These are phyloP conservation scores for Telenomus remus DNA, from an alignment of 1,140 invertebrate genomes.

Conservation along the genomic window DNA sequence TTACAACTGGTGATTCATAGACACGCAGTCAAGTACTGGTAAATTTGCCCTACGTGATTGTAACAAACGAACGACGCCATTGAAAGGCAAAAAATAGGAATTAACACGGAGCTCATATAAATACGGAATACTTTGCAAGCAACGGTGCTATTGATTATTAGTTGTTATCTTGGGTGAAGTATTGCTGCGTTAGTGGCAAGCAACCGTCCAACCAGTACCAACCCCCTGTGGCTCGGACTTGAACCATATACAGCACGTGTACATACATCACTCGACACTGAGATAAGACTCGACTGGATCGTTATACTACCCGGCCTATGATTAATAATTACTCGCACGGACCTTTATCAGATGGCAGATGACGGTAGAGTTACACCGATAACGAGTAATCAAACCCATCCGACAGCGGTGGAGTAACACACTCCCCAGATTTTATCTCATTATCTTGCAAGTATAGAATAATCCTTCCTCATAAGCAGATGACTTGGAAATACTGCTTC, in stretches of 20 bases:
- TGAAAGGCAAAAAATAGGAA: conserved; percentile 43
- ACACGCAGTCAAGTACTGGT: no score
- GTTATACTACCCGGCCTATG: conserved; percentile 72
- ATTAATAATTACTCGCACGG: conserved; percentile 74
- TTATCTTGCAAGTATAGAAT: conserved; percentile 51
- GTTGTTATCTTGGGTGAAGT: conserved; percentile 72
- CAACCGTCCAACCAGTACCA: conserved; percentile 58
- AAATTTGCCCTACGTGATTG: no score
- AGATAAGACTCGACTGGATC: conserved; percentile 75
- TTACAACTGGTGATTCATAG: no score
- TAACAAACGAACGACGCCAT: background rate
- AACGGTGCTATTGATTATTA: conserved; percentile 72
- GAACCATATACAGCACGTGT: conserved; percentile 53
- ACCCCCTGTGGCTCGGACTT: conserved; percentile 55
- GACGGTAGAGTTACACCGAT: conserved; percentile 72
- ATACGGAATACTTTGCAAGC: conserved; percentile 62
- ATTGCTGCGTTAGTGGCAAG: conserved; percentile 64
- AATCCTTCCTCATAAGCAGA: conserved; percentile 46
- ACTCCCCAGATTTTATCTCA: conserved; percentile 47
- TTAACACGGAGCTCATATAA: conserved; percentile 43
- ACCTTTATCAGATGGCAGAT: conserved; percentile 72
- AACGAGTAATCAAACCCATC: conserved; percentile 72
- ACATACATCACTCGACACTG: conserved; percentile 71
- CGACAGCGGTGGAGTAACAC: conserved; percentile 46
- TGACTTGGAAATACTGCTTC: conserved; percentile 26